Evolutionary conservation across 2,888 invertebrate genomes (phyloP).

Genomic region (Physocephala rufipes): DNA sequence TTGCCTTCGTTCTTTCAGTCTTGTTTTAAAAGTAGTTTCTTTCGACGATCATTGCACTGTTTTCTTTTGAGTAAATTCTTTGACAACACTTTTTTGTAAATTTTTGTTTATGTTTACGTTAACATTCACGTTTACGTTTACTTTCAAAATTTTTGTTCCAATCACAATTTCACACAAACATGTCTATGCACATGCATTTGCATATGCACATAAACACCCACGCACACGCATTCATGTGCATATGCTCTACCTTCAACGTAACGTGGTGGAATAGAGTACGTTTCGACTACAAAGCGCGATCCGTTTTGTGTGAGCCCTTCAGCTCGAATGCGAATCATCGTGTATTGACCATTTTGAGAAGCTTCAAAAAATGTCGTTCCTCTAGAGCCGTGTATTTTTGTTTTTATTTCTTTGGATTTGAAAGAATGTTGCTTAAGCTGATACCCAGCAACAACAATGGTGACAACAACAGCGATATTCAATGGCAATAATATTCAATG

Average conservation of each 20-base stretch:
- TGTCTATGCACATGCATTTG: too few relatives aligned
- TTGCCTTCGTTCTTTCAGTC: neutral
- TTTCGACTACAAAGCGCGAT: neutral
- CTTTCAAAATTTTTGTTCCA: too few relatives aligned
- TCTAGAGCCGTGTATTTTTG: neutral
- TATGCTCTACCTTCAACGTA: too few relatives aligned
- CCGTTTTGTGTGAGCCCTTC: constrained; percentile 26
- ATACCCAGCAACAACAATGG: constrained; percentile 2
- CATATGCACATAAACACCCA: too few relatives aligned
- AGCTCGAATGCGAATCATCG: constrained; percentile 25
- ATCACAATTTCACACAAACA: too few relatives aligned
- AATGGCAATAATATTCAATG: neutral
- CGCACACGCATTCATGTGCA: too few relatives aligned
- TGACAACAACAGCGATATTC: neutral
- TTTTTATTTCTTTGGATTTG: neutral
- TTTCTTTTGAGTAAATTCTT: neutral
- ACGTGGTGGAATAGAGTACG: too few relatives aligned
- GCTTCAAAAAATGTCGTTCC: constrained; percentile 13
- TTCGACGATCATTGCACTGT: neutral
- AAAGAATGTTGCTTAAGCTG: neutral
- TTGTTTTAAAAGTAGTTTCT: neutral
- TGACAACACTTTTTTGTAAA: neutral
- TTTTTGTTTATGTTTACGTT: neutral
- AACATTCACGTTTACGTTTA: neutral
- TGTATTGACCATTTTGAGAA: constrained; percentile 7